Evolutionary conservation across 1,140 invertebrate species (phyloP).

Genomic region (Wiebesia pumilae): DNA sequence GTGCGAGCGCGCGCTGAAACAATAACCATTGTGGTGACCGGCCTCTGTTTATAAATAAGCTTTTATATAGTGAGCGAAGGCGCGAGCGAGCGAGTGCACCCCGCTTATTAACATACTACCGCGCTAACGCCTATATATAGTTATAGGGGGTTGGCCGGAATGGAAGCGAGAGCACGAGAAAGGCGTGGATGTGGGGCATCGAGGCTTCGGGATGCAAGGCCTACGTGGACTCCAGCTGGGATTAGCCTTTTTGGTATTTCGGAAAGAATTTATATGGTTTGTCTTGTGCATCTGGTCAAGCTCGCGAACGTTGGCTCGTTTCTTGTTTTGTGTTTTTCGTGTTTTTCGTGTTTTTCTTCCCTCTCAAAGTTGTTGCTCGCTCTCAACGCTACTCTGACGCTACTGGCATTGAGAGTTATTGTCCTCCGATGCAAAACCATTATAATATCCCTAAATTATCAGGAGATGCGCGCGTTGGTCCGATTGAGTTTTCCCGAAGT

Average conservation of each 20-base stretch:
- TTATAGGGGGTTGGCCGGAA: neutral
- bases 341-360: too few relatives aligned
- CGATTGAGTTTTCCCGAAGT: too few relatives aligned
- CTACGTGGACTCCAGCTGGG: too few relatives aligned
- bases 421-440: too few relatives aligned
- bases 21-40: constrained; percentile 74
- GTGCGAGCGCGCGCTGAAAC: constrained; percentile 67
- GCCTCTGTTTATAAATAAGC: constrained; percentile 72
- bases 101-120: constrained; percentile 28
- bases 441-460: neutral
- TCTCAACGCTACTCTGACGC: too few relatives aligned
- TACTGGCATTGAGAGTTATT: too few relatives aligned
- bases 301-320: neutral
- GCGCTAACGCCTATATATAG: neutral
- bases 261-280: neutral
- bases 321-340: too few relatives aligned
- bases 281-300: neutral
- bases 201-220: neutral
- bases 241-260: neutral
- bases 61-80: constrained; percentile 58
- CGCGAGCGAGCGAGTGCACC: neutral
- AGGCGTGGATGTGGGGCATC: neutral
- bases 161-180: neutral
- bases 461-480: too few relatives aligned
- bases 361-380: too few relatives aligned